Evolutionary conservation across 2,888 invertebrate species (phyloP).

Genomic region (Achlya flavicornis): DNA sequence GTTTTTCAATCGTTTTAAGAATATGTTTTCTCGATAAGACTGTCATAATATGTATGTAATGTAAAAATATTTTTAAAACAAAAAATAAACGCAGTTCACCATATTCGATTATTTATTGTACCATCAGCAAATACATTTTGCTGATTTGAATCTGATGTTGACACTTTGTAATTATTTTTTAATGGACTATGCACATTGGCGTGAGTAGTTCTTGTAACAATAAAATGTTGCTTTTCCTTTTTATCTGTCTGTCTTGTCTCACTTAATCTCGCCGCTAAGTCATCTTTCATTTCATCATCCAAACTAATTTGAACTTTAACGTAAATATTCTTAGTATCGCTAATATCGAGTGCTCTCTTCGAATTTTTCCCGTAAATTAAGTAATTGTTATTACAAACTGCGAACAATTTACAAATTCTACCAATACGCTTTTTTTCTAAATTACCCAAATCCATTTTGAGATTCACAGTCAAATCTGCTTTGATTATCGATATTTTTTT

Average conservation of each 20-base stretch:
- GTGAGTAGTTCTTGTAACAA: not conserved
- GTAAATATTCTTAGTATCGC: constrained; percentile 38
- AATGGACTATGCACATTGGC: not conserved
- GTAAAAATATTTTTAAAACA: not conserved
- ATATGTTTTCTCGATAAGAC: not conserved
- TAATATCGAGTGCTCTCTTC: constrained; percentile 1
- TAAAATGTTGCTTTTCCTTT: not conserved
- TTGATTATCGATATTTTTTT: constrained; percentile 37
- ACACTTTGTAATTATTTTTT: not conserved
- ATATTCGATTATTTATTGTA: not conserved
- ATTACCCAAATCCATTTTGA: constrained; percentile 55
- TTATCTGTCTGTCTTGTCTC: constrained; percentile 7
- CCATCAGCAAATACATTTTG: not conserved
- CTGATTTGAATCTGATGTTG: not conserved
- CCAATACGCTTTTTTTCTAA: constrained; percentile 38
- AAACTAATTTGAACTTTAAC: constrained; percentile 52
- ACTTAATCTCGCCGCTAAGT: constrained; percentile 15
- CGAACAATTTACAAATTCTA: constrained; percentile 55
- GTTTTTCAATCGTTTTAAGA: not conserved
- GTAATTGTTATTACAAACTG: constrained; percentile 52
- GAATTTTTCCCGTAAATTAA: constrained; percentile 20
- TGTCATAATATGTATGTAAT: not conserved
- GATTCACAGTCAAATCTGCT: constrained; percentile 53
- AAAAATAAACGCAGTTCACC: not conserved
- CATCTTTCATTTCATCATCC: constrained; percentile 42